Evolutionary conservation across 2,888 invertebrate species (phyloP), one percentile per base, ranked within the genome.

Genomic region (Agrotis ipsilon): DNA sequence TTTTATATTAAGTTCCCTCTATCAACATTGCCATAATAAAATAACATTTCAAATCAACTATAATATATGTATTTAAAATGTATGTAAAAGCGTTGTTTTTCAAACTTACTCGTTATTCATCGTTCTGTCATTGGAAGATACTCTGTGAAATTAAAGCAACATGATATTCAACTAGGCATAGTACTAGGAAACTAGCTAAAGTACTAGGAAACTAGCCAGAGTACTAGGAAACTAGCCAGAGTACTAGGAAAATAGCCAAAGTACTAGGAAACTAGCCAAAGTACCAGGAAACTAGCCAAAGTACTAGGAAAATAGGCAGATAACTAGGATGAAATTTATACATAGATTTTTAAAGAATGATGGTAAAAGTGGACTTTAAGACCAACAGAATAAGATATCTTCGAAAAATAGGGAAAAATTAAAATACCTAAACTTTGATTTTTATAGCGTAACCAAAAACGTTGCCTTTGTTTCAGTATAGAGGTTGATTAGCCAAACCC

Each of bases 61-160:
- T 13, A 59, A 16, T 60, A 80, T 54, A 68, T 75, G 59, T 49
- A 69, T 57, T 19, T 39, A 39, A 39, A 72, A 65, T 69, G 66
- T 74, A 71, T 73, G 52, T 65, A 67, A 60, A 73, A 68, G 60
- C 14, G 24, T 21, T 60, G 48, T 60, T 43, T 75, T 18, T 32
- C 1, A 21, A 88, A 95, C 96, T 95, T 96, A 96, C 95, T 93
- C 90, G 90, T 91, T 85, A 70, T 83, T 89, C 95, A 95, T 95
- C 95, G 96, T 95, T 96, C 96, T 96, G 95, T 95, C 94, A 93
- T 94, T 94, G 78, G 91, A 82, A 60, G 91, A 86, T 77, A 85
- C 84, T 93, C 96, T 95, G 95, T 95, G 95, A 84, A 93, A 94
- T 91, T 88, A 91, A 92, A 94, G 91, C 88, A 48, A 76, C 87